Conservation (phyloP, 1,140 invertebrate species). For the Cydia splendana region DNA sequence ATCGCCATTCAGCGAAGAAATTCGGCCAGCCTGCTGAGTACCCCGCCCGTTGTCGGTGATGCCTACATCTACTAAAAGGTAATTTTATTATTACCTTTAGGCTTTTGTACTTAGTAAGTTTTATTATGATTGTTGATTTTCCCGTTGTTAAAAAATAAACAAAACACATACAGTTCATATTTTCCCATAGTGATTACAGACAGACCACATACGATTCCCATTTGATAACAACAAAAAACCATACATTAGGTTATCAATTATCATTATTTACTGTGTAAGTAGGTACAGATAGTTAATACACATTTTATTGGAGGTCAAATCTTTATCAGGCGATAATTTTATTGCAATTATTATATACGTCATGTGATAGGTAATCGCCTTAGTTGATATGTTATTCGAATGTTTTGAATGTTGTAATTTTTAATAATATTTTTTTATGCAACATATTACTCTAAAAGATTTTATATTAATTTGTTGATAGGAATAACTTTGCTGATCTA, state of each 20-base stretch:
- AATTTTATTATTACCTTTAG: too few species aligned
- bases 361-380: background rate
- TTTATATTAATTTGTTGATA: too few species aligned
- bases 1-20: too few species aligned
- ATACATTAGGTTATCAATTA: conserved; percentile 7
- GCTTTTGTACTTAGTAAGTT: too few species aligned
- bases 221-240: background rate
- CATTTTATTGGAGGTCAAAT: conserved; percentile 10
- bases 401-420: background rate
- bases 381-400: background rate
- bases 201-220: background rate
- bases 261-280: background rate
- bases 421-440: too few species aligned
- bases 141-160: too few species aligned
- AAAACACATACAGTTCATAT: background rate
- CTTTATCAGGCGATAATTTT: conserved; percentile 10
- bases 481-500: too few species aligned
- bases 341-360: conserved; percentile 16
- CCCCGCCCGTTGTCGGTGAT: too few species aligned
- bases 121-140: too few species aligned
- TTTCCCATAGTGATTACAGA: background rate
- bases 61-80: too few species aligned
- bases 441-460: too few species aligned
- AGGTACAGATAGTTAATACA: background rate
- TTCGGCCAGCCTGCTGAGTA: too few species aligned